phyloP scores from a whole-genome alignment of 1,140 invertebrate species.

The Phymastichus coffea region DNA sequence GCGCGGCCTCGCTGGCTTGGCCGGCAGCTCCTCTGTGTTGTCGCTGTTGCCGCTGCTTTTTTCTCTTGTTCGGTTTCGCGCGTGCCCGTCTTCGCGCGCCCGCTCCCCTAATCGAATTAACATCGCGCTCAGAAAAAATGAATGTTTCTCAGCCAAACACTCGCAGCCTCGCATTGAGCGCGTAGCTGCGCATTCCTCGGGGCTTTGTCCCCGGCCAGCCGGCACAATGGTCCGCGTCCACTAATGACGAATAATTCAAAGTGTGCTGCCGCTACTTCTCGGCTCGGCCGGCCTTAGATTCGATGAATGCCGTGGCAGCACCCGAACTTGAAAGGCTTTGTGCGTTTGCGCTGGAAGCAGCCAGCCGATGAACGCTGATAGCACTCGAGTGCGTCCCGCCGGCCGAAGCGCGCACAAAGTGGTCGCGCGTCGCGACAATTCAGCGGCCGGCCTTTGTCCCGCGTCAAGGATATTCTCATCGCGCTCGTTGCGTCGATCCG shows the following conservation, averaged over 20 bases:
- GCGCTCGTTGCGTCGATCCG: too few relatives aligned
- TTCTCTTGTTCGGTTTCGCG: conserved; percentile 1
- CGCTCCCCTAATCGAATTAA: conserved; percentile 23
- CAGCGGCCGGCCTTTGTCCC: too few relatives aligned
- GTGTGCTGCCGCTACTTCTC: neutral
- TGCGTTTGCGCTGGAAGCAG: too few relatives aligned
- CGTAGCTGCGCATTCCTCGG: neutral
- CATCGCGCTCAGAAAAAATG: conserved; percentile 14
- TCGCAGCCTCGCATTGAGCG: neutral
- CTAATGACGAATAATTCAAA: conserved; percentile 18
- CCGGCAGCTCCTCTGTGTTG: too few relatives aligned
- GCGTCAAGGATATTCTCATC: too few relatives aligned
- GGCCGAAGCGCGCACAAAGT: too few relatives aligned
- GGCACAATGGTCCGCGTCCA: conserved; percentile 2
- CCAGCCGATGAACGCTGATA: too few relatives aligned
- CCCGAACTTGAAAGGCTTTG: neutral
- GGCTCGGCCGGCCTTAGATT: neutral
- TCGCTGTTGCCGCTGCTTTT: neutral
- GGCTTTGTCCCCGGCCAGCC: neutral
- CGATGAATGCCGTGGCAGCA: neutral
- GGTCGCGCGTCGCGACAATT: too few relatives aligned
- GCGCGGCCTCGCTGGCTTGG: neutral
- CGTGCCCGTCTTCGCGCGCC: neutral
- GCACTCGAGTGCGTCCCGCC: too few relatives aligned
- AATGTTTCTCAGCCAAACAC: neutral